Evolutionary conservation across 2,113 vertebrate species (phyloP), one percentile per base, ranked within the genome.

Genomic region (Sarotherodon lohbergeri): DNA sequence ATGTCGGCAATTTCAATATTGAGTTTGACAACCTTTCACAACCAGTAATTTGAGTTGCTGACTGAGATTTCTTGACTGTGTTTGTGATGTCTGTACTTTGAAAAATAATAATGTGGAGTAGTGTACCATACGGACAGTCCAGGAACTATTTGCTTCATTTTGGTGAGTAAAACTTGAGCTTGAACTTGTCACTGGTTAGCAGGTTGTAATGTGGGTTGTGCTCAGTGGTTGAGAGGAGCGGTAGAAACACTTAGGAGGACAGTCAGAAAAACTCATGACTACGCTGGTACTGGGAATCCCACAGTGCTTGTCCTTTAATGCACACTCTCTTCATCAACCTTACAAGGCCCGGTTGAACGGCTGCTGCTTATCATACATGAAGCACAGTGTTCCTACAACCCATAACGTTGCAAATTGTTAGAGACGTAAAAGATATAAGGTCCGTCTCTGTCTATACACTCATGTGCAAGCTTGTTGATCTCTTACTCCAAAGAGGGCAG

Each of bases 51-150:
- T 73, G 39, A 46, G 68, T 27, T 24, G 13, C 5, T 46, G 39
- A 27, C 13, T 16, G 13, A 43, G 66, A 10, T 16, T 1, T 46
- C 22, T 46, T 46, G 39, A 46, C 3, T 27, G 1, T 46, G 39
- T 73, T 73, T 73, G 39, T 17, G n/a, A 0, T 46, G 39, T 73
- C 4, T 2, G 0, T 46, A 22, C 5, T 73, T 73, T 43, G n/a
- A 41, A 68, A 39, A 41, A 68, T 22, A 41, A 9, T 68, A 41
- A 39, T 1, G 0, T 39, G 0, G 2, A 41, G 4, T 14, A 41
- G 0, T 68, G 63, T 68, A 41, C 2, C n/a, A 27, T 16, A 6
- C 8, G 0, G 13, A 46, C 39, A 46, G 0, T 43, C 36, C 66
- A 43, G n/a, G 12, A 71, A 24, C 4, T 43, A 24, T 71, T 43